phyloP scores from a whole-genome alignment of 2,888 invertebrate species.

The Diloba caeruleocephala region DNA sequence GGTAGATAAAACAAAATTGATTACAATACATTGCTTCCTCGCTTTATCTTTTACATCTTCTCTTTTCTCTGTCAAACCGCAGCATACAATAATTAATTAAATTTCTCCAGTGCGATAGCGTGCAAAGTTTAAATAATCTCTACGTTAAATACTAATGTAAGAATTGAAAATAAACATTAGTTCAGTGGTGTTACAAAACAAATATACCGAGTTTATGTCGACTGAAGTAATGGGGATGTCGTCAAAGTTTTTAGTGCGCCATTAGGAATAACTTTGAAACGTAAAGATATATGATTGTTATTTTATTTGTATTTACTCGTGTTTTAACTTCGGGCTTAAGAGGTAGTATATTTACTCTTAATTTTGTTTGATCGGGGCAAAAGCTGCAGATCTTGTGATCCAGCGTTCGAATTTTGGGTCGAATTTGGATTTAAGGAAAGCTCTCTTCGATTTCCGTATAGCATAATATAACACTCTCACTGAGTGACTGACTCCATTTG shows the following conservation, averaged over 20 bases:
- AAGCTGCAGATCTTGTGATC: neutral
- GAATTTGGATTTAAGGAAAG: neutral
- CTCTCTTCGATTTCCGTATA: too few species aligned
- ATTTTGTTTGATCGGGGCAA: constrained; percentile 1
- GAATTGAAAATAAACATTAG: constrained; percentile 23
- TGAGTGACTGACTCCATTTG: constrained; percentile 22
- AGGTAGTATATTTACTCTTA: constrained; percentile 23
- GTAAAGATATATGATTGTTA: constrained; percentile 48
- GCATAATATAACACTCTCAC: constrained; percentile 33
- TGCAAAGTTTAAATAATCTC: neutral
- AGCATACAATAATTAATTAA: neutral
- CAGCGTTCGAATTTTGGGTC: too few species aligned
- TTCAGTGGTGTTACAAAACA: constrained; percentile 5
- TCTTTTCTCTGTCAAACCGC: too few species aligned
- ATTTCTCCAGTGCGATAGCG: neutral
- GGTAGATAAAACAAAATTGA: too few species aligned
- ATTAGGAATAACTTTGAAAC: constrained; percentile 30
- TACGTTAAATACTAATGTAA: neutral
- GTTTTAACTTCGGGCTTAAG: constrained; percentile 31
- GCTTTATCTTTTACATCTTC: too few species aligned
- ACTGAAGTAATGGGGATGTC: constrained; percentile 25
- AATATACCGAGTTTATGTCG: constrained; percentile 9
- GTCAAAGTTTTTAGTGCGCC: constrained; percentile 39
- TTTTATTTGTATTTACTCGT: constrained; percentile 44
- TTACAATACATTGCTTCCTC: too few species aligned